These are phyloP conservation scores for Aphelenchoides fujianensis DNA, from an alignment of 1,140 invertebrate genomes.

Conservation along the genomic window DNA sequence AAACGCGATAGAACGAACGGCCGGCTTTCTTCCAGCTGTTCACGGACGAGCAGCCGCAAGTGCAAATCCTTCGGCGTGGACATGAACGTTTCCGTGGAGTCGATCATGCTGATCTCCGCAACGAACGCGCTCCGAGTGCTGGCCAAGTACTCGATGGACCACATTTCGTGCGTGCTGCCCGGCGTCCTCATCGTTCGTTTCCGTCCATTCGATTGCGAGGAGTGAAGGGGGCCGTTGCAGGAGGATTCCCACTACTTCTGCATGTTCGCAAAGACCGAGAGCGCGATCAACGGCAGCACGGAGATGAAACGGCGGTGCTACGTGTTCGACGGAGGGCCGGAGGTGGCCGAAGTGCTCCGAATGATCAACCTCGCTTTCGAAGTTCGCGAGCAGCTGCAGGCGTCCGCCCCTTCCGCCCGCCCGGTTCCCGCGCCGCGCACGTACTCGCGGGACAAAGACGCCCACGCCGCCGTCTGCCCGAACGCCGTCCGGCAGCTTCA, in stretches of 20 bases:
- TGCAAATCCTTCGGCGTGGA: neutral
- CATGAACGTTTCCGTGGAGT: neutral
- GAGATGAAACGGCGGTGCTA: neutral
- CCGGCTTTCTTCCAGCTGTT: neutral
- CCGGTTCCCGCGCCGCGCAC: neutral
- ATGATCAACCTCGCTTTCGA: neutral
- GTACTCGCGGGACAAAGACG: slow-evolving; percentile 1
- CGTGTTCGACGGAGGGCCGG: neutral
- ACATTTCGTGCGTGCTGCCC: slow-evolving; percentile 4
- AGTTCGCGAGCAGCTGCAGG: neutral
- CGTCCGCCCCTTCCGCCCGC: neutral
- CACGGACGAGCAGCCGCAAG: neutral
- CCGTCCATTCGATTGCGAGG: neutral
- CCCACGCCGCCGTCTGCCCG: neutral
- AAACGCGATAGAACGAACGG: neutral
- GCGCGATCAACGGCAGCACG: neutral
- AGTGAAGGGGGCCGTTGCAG: neutral
- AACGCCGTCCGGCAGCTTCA: too few species aligned
- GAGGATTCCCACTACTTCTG: neutral
- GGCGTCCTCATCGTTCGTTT: too few species aligned
- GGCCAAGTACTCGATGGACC: neutral
- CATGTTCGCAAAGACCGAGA: neutral
- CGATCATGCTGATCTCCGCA: neutral
- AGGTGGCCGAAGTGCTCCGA: neutral
- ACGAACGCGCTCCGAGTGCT: neutral